Base-by-base conservation (phyloP, 2,888 invertebrate species). In the Lasioglossum pauxillum region DNA sequence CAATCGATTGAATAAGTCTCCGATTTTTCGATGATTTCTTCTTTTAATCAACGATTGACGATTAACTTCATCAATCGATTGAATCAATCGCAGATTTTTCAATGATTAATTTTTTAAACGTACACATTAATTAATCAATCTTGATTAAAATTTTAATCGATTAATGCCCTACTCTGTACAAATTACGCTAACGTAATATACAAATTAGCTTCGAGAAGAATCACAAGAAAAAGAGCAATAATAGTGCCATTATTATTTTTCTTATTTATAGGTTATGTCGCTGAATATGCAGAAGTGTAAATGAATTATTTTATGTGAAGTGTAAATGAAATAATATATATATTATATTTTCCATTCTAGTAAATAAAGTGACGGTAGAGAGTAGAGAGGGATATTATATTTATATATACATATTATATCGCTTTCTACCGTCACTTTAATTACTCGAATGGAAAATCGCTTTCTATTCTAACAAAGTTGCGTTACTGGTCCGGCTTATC, bases 401-500 rank as follows among this genome's bases (percentile, higher is more conserved):
- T 16, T 19, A 16, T 12, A 41, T 44, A 12, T 12, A 44, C 0
- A 44, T 44, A 44, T 41, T 16, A 49, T 19, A 23, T 60, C 27
- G 64, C 16, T 44, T 72, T 72, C 72, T 72, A 44, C 46, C 27
- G 44, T 72, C 27, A 72, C 27, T 72, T 72, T 38, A 69, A 69
- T 69, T 69, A 35, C 67, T 69, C 10, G 23, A 35, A 35, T 23
- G 23, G 72, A 78, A 78, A 46, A 79, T 64, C 46, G 74, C 79
- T 79, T 74, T 79, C 60, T 67, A 67, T 46, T 35, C 31, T 23
- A 31, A 31, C 67, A 77, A 77, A 46, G 44, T 60, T 64, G 75
- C 27, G 41, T 60, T 31, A 38, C 75, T 2, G n/a, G 60, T 64
- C 38, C 35, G 23, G 35, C 23, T 0, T 35, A 67, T 67, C 67